These are phyloP conservation scores for Pheosia tremula DNA, from an alignment of 2,888 invertebrate species.

Conservation along the genomic window DNA sequence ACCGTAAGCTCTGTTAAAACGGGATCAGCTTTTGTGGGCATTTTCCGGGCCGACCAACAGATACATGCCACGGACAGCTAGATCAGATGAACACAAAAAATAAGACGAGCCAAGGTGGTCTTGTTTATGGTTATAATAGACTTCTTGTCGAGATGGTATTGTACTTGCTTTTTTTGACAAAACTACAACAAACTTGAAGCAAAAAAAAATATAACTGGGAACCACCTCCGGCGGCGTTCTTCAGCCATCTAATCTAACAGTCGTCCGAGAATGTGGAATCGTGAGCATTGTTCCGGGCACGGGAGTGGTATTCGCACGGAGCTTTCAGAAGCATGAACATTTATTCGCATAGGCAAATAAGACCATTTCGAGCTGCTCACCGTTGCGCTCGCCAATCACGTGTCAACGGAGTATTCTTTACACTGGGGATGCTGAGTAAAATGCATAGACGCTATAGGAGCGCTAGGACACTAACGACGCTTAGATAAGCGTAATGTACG, in stretches of 20 bases:
- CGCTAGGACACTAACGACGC: constrained; percentile 56
- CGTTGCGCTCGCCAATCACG: constrained; percentile 64
- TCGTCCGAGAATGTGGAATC: constrained; percentile 37
- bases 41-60: constrained; percentile 44
- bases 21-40: constrained; percentile 66
- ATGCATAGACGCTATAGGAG: constrained; percentile 59
- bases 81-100: constrained; percentile 53
- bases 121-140: constrained; percentile 49
- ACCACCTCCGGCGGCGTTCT: constrained; percentile 18
- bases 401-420: constrained; percentile 71
- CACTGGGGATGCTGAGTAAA: constrained; percentile 58
- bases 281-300: constrained; percentile 46
- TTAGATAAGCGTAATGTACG: constrained; percentile 72
- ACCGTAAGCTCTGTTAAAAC: constrained; percentile 71
- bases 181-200: constrained; percentile 28
- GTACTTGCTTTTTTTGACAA: constrained; percentile 36
- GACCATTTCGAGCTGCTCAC: constrained; percentile 55
- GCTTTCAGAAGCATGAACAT: constrained; percentile 33
- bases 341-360: constrained; percentile 39
- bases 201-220: constrained; percentile 27
- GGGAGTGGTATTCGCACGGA: constrained; percentile 33
- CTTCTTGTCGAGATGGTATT: constrained; percentile 39
- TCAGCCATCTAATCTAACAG: constrained; percentile 22
- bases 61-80: constrained; percentile 54
- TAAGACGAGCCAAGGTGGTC: constrained; percentile 38